These are phyloP conservation scores for Caerostris extrusa DNA, from an alignment of 1,140 invertebrate genomes.

Conservation along the genomic window DNA sequence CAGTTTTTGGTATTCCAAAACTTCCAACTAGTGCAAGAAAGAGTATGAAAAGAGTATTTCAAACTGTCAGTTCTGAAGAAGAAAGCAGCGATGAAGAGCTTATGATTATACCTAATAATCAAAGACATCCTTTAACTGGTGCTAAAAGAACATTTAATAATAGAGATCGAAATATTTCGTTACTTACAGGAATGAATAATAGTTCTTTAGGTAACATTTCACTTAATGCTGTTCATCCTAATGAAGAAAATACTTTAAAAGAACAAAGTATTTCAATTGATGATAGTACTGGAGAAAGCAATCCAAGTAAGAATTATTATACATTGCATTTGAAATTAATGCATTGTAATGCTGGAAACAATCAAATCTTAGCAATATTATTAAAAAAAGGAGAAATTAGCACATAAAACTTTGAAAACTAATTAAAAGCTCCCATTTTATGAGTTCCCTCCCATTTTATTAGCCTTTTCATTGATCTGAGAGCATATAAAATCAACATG, in stretches of 20 bases:
- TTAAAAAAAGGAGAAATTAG: too few relatives aligned
- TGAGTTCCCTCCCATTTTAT: too few relatives aligned
- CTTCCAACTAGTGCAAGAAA: slow-evolving; percentile 24
- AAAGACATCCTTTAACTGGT: slow-evolving; percentile 38
- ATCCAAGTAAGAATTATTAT: not conserved
- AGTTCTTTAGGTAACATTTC: not conserved
- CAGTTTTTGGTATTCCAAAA: not conserved
- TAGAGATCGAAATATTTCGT: not conserved
- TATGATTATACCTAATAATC: not conserved
- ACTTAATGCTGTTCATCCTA: not conserved
- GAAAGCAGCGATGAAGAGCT: slow-evolving; percentile 63
- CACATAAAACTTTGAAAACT: too few relatives aligned
- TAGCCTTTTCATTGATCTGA: too few relatives aligned
- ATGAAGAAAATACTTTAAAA: not conserved
- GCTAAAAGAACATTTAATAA: slow-evolving; percentile 65
- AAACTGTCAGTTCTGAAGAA: not conserved
- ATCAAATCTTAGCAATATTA: too few relatives aligned
- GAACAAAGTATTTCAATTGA: not conserved
- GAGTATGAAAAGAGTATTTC: slow-evolving; percentile 40
- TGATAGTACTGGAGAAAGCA: not conserved
- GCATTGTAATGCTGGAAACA: too few relatives aligned
- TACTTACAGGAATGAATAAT: not conserved
- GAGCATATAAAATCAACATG: too few relatives aligned
- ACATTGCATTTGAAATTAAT: too few relatives aligned
- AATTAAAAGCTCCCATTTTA: too few relatives aligned